A percentile compares a stretch with the other conserved stretches of the same genome.
These are phyloP conservation scores for Chymomyza procnemis DNA, from an alignment of 2,888 invertebrate genomes.

Conservation along the genomic window DNA sequence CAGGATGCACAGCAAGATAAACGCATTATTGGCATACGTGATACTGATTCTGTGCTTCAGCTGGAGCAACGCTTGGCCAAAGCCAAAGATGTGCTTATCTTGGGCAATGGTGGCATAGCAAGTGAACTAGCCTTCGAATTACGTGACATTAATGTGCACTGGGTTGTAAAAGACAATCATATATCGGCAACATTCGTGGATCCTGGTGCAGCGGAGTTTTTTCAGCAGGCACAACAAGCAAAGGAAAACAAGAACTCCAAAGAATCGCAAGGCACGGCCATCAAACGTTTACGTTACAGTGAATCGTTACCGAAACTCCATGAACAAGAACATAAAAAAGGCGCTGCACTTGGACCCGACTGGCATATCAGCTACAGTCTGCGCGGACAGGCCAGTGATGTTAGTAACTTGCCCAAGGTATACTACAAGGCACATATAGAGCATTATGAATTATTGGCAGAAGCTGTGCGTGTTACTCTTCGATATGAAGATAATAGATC, in stretches of 20 bases:
- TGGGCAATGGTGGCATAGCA: slow-evolving; percentile 99
- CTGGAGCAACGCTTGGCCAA: slow-evolving; percentile 85
- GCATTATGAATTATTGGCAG: slow-evolving; percentile 22
- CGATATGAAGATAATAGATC: slow-evolving; percentile 80
- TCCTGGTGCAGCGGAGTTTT: slow-evolving; percentile 96
- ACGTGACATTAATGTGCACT: slow-evolving; percentile 89
- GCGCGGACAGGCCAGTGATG: slow-evolving; percentile 18
- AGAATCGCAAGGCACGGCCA: slow-evolving; percentile 57
- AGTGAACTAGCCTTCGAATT: slow-evolving; percentile 96
- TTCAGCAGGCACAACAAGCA: slow-evolving; percentile 80
- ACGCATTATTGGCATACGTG: slow-evolving; percentile 91
- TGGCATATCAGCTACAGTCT: slow-evolving; percentile 89
- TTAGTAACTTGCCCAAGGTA: slow-evolving; percentile 79
- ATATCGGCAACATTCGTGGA: slow-evolving; percentile 97
- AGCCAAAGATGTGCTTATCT: slow-evolving; percentile 87
- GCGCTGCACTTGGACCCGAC: slow-evolving; percentile 97
- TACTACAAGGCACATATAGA: slow-evolving; percentile 82
- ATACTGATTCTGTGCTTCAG: slow-evolving; percentile 93
- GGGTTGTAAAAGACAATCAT: slow-evolving; percentile 95
- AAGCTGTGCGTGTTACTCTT: slow-evolving; percentile 86
- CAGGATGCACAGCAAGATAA: slow-evolving; percentile 74
- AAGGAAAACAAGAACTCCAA: not conserved
- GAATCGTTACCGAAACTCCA: slow-evolving; percentile 78
- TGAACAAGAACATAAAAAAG: slow-evolving; percentile 79
- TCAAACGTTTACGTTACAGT: slow-evolving; percentile 85